Percentiles rank a stretch among this genome's conserved stretches.
These are phyloP conservation scores for Kryptopterus vitreolus DNA, from an alignment of 2,797 vertebrate species.

Conservation along the genomic window DNA sequence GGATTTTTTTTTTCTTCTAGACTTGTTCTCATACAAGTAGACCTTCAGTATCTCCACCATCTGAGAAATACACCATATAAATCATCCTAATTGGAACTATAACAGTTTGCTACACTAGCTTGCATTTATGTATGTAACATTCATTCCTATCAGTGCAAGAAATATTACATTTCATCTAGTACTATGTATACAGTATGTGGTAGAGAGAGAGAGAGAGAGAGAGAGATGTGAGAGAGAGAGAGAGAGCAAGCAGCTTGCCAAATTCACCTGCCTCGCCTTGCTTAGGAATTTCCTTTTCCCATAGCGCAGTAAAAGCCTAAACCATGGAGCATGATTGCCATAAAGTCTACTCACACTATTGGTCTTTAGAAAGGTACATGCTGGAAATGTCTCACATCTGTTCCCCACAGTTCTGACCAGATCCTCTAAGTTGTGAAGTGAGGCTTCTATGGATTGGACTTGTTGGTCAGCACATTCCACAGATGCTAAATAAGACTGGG, in stretches of 20 bases:
- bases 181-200: neutral
- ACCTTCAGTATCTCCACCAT: neutral
- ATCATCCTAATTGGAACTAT: neutral
- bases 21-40: too few relatives aligned
- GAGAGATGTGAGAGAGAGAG: neutral
- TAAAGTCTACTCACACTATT: neutral
- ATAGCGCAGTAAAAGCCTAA: slow-evolving; percentile 9
- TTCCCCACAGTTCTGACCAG: neutral
- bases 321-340: neutral
- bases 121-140: neutral
- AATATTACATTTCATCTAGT: slow-evolving; percentile 2
- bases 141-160: neutral
- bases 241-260: neutral
- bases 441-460: too few relatives aligned
- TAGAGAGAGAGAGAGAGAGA: slow-evolving; percentile 18
- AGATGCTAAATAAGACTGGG: too few relatives aligned
- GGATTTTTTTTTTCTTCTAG: too few relatives aligned
- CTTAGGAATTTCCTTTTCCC: slow-evolving; percentile 43
- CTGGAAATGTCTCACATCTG: neutral
- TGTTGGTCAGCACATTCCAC: too few relatives aligned
- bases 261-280: slow-evolving; percentile 37
- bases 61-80: neutral
- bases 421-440: too few relatives aligned
- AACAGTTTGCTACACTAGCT: neutral
- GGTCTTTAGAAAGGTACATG: neutral